Conservation (phyloP, 2,113 vertebrate genomes). For the Carettochelys insculpta region DNA sequence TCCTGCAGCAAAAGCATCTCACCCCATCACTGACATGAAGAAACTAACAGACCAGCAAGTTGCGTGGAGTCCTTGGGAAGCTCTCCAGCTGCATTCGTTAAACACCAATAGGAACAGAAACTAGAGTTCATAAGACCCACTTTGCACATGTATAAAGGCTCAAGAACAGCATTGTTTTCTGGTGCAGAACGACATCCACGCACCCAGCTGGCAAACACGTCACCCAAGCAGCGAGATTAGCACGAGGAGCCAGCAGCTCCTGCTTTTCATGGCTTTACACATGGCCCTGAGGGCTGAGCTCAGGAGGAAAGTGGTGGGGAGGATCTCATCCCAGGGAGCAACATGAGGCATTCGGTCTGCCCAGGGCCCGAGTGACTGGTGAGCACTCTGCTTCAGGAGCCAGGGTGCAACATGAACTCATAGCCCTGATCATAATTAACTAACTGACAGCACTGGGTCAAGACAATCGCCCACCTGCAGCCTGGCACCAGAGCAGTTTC, state of each 20-base stretch:
- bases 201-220: not conserved
- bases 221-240: conserved; percentile 28
- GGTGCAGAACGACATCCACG: not conserved
- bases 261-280: conserved; percentile 40
- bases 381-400: accelerated
- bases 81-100: not conserved
- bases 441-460: too few relatives aligned
- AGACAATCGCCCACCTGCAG: accelerated
- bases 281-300: conserved; percentile 62
- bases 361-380: not conserved
- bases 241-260: conserved; percentile 51
- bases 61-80: not conserved
- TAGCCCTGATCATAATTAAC: too few relatives aligned
- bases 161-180: not conserved
- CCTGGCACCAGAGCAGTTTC: accelerated
- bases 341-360: not conserved
- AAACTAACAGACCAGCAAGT: not conserved
- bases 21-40: not conserved
- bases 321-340: not conserved
- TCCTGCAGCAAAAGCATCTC: not conserved
- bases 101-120: not conserved
- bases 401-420: not conserved
- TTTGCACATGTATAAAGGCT: not conserved
- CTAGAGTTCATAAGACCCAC: not conserved
- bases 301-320: not conserved